These are phyloP conservation scores for Epinephelus fuscoguttatus DNA, from an alignment of 2,113 vertebrate genomes.

Conservation along the genomic window DNA sequence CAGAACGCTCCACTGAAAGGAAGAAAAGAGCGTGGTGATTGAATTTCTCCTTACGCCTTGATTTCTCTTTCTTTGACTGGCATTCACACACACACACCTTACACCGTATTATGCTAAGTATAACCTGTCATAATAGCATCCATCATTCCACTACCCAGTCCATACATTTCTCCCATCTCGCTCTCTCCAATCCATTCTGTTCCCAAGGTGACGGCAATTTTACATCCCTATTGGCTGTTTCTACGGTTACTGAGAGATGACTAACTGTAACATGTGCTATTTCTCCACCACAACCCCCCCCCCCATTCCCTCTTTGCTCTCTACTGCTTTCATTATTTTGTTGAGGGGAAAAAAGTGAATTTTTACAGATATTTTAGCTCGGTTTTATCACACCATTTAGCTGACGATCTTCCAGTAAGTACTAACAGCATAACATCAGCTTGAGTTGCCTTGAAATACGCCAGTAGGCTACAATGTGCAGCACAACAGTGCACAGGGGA, in stretches of 20 bases:
- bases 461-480: neutral
- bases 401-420: slow-evolving; percentile 12
- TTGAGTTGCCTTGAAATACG: neutral
- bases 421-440: slow-evolving; percentile 21
- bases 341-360: neutral
- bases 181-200: slow-evolving; percentile 36
- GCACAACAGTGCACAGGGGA: slow-evolving; percentile 5
- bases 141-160: slow-evolving; percentile 42
- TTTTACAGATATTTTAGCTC: slow-evolving; percentile 1
- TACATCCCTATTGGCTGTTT: slow-evolving; percentile 58
- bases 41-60: slow-evolving; percentile 49
- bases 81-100: slow-evolving; percentile 24
- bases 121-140: slow-evolving; percentile 48
- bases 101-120: slow-evolving; percentile 48
- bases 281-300: slow-evolving; percentile 25
- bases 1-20: slow-evolving; percentile 45
- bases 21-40: slow-evolving; percentile 50
- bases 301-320: neutral
- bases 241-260: slow-evolving; percentile 68
- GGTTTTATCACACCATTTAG: slow-evolving; percentile 6
- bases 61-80: slow-evolving; percentile 64
- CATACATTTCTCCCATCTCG: slow-evolving; percentile 41
- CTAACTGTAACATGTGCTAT: slow-evolving; percentile 53
- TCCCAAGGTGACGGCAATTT: slow-evolving; percentile 68
- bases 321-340: slow-evolving; percentile 23